Evolutionary conservation across 2,113 vertebrate genomes (phyloP).

Genomic region (Aleadryas rufinucha): DNA sequence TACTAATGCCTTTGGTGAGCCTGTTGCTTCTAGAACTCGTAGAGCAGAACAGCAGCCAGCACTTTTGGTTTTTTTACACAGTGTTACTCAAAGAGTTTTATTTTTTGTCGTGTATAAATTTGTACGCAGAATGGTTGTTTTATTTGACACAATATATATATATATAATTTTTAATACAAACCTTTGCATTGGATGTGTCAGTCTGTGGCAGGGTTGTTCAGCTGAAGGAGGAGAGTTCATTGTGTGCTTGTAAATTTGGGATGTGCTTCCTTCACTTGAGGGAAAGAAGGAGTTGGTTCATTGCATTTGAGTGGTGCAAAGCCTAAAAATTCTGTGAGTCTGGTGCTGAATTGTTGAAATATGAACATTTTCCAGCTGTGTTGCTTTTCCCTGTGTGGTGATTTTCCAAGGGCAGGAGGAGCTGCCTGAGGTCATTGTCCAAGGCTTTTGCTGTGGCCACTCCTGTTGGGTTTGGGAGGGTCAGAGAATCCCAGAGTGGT

Average conservation of each 20-base stretch:
- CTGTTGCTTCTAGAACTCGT: background rate
- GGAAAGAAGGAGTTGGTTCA: background rate
- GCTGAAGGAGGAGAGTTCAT: background rate
- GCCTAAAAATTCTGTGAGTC: background rate
- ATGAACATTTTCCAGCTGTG: background rate
- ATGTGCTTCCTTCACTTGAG: background rate
- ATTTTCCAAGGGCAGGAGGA: background rate
- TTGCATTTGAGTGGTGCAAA: background rate
- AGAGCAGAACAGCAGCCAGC: conserved; percentile 12
- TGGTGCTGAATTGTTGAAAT: background rate
- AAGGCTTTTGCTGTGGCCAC: background rate
- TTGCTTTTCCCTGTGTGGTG: background rate
- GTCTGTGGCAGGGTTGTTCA: background rate
- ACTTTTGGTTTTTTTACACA: background rate
- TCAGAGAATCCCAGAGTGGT: background rate
- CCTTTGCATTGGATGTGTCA: background rate
- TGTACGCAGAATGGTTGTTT: background rate
- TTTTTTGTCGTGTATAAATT: conserved; percentile 22
- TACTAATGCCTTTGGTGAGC: background rate
- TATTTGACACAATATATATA: conserved; percentile 62
- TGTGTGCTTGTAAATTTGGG: background rate
- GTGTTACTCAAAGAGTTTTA: conserved; percentile 24
- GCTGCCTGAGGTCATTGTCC: background rate
- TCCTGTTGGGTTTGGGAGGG: background rate
- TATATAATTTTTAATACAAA: background rate